These are phyloP conservation scores for Poicephalus meyeri DNA, from an alignment of 2,113 vertebrate species.

Conservation along the genomic window DNA sequence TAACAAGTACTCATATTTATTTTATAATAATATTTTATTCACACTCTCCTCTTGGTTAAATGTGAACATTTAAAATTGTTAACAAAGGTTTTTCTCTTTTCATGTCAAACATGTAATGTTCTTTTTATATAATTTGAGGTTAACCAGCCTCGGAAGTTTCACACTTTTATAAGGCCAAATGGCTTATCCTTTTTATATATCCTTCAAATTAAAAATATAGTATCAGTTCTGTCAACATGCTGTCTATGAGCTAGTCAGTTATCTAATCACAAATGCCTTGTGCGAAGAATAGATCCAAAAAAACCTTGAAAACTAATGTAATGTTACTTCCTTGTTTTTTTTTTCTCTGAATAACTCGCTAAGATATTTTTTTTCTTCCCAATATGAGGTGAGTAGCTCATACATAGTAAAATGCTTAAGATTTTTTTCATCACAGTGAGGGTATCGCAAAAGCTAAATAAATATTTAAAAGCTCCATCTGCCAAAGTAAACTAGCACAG, in stretches of 20 bases:
- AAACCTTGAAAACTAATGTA: neutral
- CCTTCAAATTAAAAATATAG: neutral
- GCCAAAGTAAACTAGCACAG: neutral
- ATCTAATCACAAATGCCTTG: neutral
- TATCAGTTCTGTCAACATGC: neutral
- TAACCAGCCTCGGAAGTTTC: neutral
- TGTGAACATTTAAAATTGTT: neutral
- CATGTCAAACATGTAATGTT: neutral
- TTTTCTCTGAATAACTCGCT: neutral
- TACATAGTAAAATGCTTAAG: neutral
- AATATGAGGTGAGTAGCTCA: neutral
- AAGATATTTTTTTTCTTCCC: neutral
- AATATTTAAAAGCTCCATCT: conserved; percentile 36
- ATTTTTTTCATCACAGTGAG: neutral
- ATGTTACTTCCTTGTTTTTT: neutral
- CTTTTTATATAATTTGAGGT: neutral
- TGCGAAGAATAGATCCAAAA: neutral
- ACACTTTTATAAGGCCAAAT: neutral
- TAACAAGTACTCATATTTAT: neutral
- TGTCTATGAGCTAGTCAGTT: neutral
- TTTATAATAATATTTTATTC: neutral
- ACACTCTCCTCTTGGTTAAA: neutral
- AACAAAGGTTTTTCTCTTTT: neutral
- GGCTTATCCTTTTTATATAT: neutral
- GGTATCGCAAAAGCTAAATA: neutral